A percentile compares a stretch with the other conserved stretches of the same genome.
These are phyloP conservation scores for Carettochelys insculpta DNA, from an alignment of 2,113 vertebrate genomes.

Conservation along the genomic window DNA sequence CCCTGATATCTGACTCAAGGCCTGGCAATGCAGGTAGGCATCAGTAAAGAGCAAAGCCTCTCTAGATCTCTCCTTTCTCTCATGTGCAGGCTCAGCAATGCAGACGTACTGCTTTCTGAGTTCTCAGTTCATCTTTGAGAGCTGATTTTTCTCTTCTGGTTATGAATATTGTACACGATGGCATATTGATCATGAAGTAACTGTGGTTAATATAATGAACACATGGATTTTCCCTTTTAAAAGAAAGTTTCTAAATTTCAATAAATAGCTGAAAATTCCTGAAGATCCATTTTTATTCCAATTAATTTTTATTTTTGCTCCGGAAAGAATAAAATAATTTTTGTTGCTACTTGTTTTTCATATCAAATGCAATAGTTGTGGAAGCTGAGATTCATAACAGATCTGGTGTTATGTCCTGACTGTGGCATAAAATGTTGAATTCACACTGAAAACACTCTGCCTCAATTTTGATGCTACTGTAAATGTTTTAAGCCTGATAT, in stretches of 20 bases:
- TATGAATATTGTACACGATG: neutral
- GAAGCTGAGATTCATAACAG: neutral
- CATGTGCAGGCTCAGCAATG: neutral
- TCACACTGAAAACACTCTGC: slow-evolving; percentile 1
- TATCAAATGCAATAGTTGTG: neutral
- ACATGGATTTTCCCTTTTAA: neutral
- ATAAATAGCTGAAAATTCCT: slow-evolving; percentile 1
- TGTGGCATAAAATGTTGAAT: neutral
- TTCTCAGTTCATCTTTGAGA: neutral
- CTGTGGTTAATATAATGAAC: neutral
- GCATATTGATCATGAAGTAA: neutral
- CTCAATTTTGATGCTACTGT: neutral
- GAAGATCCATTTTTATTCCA: neutral
- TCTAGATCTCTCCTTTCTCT: too few relatives aligned
- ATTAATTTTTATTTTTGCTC: slow-evolving; percentile 18
- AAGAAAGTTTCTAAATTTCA: slow-evolving; percentile 33
- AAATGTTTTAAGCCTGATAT: neutral
- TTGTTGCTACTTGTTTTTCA: neutral
- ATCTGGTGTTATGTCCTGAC: slow-evolving; percentile 9
- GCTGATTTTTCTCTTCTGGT: neutral
- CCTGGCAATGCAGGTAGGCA: neutral
- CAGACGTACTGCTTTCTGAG: neutral
- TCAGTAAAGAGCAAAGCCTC: neutral
- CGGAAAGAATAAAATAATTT: neutral
- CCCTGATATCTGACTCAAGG: neutral